These are phyloP conservation scores for Andrena marginata DNA, from an alignment of 2,888 invertebrate species.

Conservation along the genomic window DNA sequence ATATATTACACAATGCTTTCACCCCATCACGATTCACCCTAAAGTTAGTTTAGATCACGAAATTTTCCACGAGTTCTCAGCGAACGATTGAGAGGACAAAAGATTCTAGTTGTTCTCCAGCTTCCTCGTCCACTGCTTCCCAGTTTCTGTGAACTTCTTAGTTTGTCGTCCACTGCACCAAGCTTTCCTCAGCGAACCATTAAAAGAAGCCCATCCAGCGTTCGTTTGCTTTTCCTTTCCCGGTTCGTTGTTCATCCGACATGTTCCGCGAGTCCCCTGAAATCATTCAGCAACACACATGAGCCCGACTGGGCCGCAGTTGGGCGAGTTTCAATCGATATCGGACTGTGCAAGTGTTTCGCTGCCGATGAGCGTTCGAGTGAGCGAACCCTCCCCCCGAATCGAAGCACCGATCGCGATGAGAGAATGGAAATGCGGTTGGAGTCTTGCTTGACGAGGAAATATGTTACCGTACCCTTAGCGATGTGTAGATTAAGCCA, in stretches of 20 bases:
- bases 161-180: background rate
- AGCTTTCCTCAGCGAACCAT: background rate
- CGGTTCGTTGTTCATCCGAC: slow-evolving; percentile 9
- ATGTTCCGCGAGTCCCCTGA: background rate
- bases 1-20: too few species aligned
- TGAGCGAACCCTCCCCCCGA: background rate
- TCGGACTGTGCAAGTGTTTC: slow-evolving; percentile 6
- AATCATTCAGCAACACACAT: background rate
- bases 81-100: background rate
- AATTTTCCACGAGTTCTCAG: background rate
- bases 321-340: background rate
- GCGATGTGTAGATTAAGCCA: slow-evolving; percentile 65
- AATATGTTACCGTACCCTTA: slow-evolving; percentile 49
- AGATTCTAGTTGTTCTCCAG: background rate
- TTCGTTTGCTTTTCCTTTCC: background rate
- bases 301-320: background rate
- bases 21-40: too few species aligned
- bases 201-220: background rate
- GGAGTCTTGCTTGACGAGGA: slow-evolving; percentile 22
- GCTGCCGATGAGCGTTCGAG: background rate
- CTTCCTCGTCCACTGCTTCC: background rate
- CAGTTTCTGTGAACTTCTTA: background rate
- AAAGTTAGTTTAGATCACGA: background rate
- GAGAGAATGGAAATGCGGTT: slow-evolving; percentile 5
- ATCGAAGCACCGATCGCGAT: slow-evolving; percentile 19